phyloP scores from a whole-genome alignment of 2,113 vertebrate species.

The Nycticorax nycticorax region DNA sequence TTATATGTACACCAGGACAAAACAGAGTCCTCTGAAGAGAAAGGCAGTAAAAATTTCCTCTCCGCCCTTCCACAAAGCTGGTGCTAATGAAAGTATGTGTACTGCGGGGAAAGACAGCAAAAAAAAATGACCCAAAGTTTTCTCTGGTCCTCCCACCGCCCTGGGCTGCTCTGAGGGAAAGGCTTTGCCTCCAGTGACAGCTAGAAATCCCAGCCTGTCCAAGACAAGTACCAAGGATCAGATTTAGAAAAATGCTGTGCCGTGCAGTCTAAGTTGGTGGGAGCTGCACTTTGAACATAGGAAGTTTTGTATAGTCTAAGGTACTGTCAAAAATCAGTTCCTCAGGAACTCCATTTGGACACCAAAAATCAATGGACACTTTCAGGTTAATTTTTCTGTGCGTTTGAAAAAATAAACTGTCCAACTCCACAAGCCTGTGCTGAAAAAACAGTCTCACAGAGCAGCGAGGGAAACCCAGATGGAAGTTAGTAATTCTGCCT shows the following conservation, averaged over 20 bases:
- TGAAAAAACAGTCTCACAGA: neutral
- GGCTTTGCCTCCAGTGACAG: neutral
- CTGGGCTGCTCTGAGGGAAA: neutral
- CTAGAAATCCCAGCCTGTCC: neutral
- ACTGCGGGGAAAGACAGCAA: neutral
- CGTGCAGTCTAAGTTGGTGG: neutral
- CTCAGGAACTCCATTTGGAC: neutral
- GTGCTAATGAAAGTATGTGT: neutral
- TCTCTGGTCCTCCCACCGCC: neutral
- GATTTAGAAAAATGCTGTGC: neutral
- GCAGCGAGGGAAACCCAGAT: conserved; percentile 11
- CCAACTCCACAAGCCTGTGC: neutral
- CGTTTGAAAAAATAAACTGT: neutral
- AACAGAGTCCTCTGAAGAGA: neutral
- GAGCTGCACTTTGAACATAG: neutral
- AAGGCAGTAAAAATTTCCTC: conserved; percentile 1
- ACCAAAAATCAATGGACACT: neutral
- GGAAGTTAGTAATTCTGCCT: conserved; percentile 28
- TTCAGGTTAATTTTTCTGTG: neutral
- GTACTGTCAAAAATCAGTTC: neutral
- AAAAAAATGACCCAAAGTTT: neutral
- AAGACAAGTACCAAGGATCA: neutral
- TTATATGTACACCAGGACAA: neutral
- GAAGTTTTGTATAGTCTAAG: neutral
- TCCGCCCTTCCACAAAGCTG: neutral